A percentile compares a stretch with the other conserved stretches of the same genome.
Evolutionary conservation across 2,113 vertebrate genomes (phyloP).

Genomic region (Perca flavescens): DNA sequence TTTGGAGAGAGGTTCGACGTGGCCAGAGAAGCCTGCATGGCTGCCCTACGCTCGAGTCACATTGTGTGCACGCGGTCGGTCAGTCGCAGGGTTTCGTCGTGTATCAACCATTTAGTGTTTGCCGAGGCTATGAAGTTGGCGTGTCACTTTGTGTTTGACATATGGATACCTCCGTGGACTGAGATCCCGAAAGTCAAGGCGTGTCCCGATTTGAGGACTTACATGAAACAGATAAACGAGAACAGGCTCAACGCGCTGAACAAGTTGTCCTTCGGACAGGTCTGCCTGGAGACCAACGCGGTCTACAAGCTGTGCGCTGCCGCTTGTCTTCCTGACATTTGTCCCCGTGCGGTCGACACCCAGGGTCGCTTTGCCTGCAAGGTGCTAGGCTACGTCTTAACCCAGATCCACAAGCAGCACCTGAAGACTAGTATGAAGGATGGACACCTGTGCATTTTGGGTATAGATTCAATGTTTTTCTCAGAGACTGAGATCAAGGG

Average conservation of each 20-base stretch:
- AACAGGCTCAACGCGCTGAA: constrained; percentile 8
- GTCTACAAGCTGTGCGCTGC: constrained; percentile 18
- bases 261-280: neutral
- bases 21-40: no score
- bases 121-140: no score
- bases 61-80: no score
- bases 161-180: neutral
- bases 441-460: neutral
- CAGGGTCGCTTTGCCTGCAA: constrained; percentile 13
- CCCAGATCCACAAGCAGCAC: neutral
- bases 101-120: no score
- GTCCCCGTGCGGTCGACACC: neutral
- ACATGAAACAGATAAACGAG: neutral
- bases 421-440: neutral
- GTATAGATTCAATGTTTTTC: neutral
- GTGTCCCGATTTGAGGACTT: neutral
- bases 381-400: neutral
- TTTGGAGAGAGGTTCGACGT: no score
- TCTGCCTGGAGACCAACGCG: constrained; percentile 1
- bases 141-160: no score
- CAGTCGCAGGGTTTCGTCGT: no score
- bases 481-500: neutral
- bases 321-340: neutral
- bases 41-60: no score
- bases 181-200: accelerated